These are phyloP conservation scores for Diadumene lineata DNA, from an alignment of 92 coral and sea anemone species.

Conservation along the genomic window DNA sequence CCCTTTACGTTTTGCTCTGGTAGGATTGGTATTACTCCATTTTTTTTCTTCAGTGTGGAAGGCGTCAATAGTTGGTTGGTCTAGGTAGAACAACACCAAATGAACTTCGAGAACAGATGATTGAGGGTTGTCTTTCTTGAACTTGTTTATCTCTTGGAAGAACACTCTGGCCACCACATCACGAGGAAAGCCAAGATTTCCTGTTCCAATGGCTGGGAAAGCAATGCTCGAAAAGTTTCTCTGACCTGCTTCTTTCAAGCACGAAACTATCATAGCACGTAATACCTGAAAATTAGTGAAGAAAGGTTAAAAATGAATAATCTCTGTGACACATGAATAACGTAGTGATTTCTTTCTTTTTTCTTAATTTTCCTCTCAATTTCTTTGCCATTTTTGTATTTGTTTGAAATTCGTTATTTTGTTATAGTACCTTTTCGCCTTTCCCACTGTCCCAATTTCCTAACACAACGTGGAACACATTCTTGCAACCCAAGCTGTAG, in stretches of 20 bases:
- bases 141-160: constrained; percentile 59
- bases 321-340: too few species aligned
- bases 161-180: constrained; percentile 58
- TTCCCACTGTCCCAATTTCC: constrained; percentile 42
- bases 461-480: constrained; percentile 49
- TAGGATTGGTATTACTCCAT: not conserved
- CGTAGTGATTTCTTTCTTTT: too few species aligned
- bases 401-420: too few species aligned
- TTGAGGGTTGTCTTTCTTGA: constrained; percentile 47
- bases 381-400: too few species aligned
- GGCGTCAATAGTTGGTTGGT: constrained; percentile 49
- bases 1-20: not conserved
- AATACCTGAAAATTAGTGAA: constrained; percentile 11
- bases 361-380: too few species aligned
- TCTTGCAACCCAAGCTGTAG: constrained; percentile 49
- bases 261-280: constrained; percentile 38
- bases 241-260: constrained; percentile 57
- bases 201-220: constrained; percentile 89
- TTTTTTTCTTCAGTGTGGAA: constrained; percentile 42
- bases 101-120: constrained; percentile 53
- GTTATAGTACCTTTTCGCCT: constrained; percentile 4
- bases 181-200: constrained; percentile 65
- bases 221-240: constrained; percentile 58
- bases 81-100: constrained; percentile 70
- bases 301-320: not conserved